Conservation (phyloP, 2,888 invertebrate species). For the Thysanoteuthis rhombus region DNA sequence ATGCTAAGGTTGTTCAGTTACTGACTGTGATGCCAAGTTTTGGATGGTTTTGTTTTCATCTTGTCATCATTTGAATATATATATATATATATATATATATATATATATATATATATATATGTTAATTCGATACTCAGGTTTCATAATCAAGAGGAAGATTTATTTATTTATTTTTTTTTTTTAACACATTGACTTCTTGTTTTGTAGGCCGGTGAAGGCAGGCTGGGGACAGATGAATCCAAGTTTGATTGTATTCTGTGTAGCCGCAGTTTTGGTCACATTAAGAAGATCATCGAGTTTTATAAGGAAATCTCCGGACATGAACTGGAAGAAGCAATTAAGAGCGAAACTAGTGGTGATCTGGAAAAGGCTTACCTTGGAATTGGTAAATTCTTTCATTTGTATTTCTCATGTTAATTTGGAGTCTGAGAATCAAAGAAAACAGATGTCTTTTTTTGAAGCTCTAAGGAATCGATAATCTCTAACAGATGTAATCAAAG, state of each 20-base stretch:
- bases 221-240: conserved; percentile 60
- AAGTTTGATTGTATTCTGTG: conserved; percentile 55
- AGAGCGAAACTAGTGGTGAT: conserved; percentile 53
- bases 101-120: background rate
- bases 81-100: background rate
- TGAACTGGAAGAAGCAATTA: conserved; percentile 53
- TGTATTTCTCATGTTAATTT: too few relatives aligned
- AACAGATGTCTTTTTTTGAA: too few relatives aligned
- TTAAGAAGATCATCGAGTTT: conserved; percentile 51
- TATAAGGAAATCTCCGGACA: conserved; percentile 49
- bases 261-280: conserved; percentile 52
- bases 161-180: background rate
- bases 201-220: conserved; percentile 57
- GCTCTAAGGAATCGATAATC: too few relatives aligned
- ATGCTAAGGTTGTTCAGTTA: too few relatives aligned
- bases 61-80: too few relatives aligned
- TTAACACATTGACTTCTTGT: background rate
- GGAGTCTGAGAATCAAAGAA: too few relatives aligned
- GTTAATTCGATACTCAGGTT: too few relatives aligned
- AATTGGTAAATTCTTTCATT: conserved; percentile 45
- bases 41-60: too few relatives aligned
- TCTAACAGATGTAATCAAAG: too few relatives aligned
- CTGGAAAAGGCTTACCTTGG: conserved; percentile 52
- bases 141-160: background rate
- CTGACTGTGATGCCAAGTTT: too few relatives aligned